A percentile compares a stretch with the other conserved stretches of the same genome.
Evolutionary conservation across 2,797 vertebrate species (phyloP).

Genomic region (Onychomys leucogaster): DNA sequence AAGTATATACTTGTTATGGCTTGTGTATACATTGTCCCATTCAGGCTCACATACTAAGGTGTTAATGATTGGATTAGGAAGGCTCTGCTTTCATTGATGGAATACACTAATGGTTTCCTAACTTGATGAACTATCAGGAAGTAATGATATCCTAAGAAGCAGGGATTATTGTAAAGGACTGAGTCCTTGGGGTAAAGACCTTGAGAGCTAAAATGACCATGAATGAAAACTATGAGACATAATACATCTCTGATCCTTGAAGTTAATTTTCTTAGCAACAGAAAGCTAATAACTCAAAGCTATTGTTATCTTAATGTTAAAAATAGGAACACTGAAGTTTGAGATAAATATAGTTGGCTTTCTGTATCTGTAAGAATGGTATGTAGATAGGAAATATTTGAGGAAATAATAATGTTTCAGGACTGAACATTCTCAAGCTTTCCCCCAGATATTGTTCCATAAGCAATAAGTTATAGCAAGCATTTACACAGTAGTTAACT

Average conservation of each 20-base stretch:
- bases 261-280: neutral
- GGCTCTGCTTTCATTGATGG: neutral
- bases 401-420: neutral
- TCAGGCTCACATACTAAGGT: neutral
- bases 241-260: neutral
- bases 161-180: neutral
- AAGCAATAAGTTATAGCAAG: neutral
- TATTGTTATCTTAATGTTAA: conserved; percentile 21
- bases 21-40: neutral
- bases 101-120: neutral
- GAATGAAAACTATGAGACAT: neutral
- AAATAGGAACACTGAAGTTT: neutral
- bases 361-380: neutral
- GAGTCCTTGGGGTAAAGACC: neutral
- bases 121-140: neutral
- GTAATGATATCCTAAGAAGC: neutral
- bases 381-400: neutral
- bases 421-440: neutral
- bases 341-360: neutral
- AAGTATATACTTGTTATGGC: neutral
- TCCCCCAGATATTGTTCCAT: neutral
- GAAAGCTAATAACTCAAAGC: neutral
- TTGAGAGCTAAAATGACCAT: neutral
- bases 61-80: neutral
- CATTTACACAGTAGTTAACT: neutral